Conservation (phyloP, 2,888 invertebrate genomes). For the Teleogryllus oceanicus region DNA sequence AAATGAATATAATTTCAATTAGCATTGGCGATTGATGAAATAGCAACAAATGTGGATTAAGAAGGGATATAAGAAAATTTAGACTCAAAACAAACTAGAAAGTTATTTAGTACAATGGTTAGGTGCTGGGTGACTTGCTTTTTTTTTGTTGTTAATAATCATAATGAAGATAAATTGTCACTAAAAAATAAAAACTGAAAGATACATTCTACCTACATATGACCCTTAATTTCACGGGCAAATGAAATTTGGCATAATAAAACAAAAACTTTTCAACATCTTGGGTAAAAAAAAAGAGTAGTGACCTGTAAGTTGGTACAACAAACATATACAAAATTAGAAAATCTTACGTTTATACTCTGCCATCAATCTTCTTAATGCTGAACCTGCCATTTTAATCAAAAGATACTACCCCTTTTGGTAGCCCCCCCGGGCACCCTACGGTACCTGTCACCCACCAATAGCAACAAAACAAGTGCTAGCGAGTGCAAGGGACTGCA, state of each 20-base stretch:
- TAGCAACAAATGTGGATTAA: too few species aligned
- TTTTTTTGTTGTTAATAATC: background rate
- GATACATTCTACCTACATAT: too few species aligned
- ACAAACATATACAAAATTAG: constrained; percentile 21
- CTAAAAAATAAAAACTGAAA: too few species aligned
- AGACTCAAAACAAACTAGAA: too few species aligned
- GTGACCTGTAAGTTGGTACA: constrained; percentile 25
- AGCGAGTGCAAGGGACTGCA: background rate
- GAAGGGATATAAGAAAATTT: too few species aligned
- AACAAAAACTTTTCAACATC: too few species aligned
- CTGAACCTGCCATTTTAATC: constrained; percentile 75
- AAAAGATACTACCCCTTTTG: background rate
- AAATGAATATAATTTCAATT: too few species aligned
- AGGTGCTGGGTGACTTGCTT: too few species aligned
- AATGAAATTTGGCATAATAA: too few species aligned
- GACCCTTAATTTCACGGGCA: too few species aligned
- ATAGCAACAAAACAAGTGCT: background rate
- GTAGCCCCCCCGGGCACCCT: background rate
- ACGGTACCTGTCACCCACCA: constrained; percentile 5
- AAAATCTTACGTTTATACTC: constrained; percentile 73
- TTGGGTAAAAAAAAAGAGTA: constrained; percentile 18
- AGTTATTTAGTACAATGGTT: too few species aligned
- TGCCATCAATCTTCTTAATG: constrained; percentile 77
- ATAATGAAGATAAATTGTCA: background rate
- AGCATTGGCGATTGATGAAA: too few species aligned